Evolutionary conservation across 2,888 invertebrate species (phyloP), one percentile per base, ranked within the genome.

Genomic region (Griposia aprilina): DNA sequence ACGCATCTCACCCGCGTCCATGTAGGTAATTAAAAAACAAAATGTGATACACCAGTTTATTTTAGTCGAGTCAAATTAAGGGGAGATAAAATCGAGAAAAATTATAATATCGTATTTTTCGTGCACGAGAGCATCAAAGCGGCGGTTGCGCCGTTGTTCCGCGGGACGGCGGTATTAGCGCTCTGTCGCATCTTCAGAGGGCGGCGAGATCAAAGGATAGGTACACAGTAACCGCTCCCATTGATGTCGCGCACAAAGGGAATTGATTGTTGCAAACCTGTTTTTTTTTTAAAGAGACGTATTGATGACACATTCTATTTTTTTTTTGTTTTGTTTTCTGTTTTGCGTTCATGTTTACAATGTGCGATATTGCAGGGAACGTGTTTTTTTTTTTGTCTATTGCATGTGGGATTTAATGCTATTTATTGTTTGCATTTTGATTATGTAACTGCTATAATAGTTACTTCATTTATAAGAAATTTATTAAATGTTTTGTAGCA

Each of bases 201-300:
- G 95, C 96, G 96, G 96, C 95, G 95, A 96, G 96, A 96, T 96
- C 96, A 96, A 96, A 96, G 96, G 96, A 95, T 94, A 95, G 95
- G 95, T 95, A 96, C 95, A 96, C 94, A 95, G 95, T 94, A 95
- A 96, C 96, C 96, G 96, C 95, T 96, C 91, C 95, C 95, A 96
- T 96, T 96, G 96, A 96, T 96, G 96, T 96, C 95, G 95, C 93
- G 92, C 94, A 96, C 96, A 96, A 96, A 96, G 96, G 94, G 95
- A 96, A 96, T 96, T 96, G 96, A 96, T 96, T 96, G 96, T 96
- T 96, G 96, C 96, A 95, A 96, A 96, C 94, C 95, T 95, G 94
- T 93, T 95, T 96, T 95, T 94, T 92, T 94, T 92, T 91, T 92
- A 91, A 92, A 87, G 92, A 91, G 90, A 91, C 90, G 92, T 94